These are phyloP conservation scores for Temnothorax rugatulus DNA, from an alignment of 2,888 invertebrate species.

Conservation along the genomic window DNA sequence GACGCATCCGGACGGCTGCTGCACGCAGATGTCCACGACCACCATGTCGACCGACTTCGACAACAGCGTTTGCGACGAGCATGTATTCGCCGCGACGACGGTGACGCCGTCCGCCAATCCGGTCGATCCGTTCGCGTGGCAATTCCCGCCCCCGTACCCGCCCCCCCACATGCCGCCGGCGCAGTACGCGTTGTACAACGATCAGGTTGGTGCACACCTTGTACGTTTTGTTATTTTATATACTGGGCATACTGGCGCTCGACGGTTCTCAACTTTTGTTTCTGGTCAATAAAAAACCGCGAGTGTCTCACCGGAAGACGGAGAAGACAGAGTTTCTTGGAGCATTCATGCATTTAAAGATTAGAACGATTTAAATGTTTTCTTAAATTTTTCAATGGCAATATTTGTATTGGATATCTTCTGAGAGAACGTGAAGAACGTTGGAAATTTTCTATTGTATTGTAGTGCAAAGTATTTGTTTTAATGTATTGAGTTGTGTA, in stretches of 20 bases:
- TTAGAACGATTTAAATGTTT: not conserved
- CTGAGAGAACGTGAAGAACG: not conserved
- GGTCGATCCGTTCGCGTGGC: constrained; percentile 92
- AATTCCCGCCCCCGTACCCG: constrained; percentile 91
- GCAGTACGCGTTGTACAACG: constrained; percentile 92
- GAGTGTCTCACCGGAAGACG: not conserved
- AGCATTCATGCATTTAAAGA: not conserved
- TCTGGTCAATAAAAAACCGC: not conserved
- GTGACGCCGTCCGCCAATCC: constrained; percentile 73
- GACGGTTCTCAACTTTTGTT: constrained; percentile 10
- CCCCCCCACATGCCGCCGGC: constrained; percentile 88
- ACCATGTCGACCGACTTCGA: constrained; percentile 80
- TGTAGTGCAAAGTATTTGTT: not conserved
- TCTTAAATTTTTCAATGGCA: no score
- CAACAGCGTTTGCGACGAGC: constrained; percentile 79
- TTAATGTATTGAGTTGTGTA: not conserved
- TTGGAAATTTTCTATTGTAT: not conserved
- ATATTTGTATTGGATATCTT: not conserved
- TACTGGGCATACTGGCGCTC: no score
- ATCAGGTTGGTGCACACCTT: constrained; percentile 90
- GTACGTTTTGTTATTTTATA: constrained; percentile 38
- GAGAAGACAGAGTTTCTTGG: not conserved
- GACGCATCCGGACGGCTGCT: constrained; percentile 70
- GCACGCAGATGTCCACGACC: constrained; percentile 74
- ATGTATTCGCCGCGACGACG: constrained; percentile 75